These are phyloP conservation scores for Boulengeromyrus knoepffleri DNA, from an alignment of 2,113 vertebrate genomes.

Conservation along the genomic window DNA sequence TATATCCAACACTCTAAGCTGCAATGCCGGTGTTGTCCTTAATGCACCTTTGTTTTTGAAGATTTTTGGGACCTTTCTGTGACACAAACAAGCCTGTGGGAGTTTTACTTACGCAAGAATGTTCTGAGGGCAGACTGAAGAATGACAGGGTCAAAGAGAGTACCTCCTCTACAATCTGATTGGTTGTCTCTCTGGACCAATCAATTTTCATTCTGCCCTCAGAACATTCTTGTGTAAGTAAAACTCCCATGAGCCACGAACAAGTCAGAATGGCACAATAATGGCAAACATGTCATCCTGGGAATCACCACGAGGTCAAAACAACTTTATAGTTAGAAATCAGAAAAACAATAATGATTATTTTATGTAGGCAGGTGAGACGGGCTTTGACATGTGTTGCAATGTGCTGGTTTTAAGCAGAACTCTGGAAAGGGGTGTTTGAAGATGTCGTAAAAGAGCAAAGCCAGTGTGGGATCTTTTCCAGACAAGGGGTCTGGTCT, in stretches of 20 bases:
- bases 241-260: background rate
- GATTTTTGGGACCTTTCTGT: background rate
- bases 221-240: too few relatives aligned
- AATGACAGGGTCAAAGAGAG: background rate
- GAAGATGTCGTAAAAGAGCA: background rate
- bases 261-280: background rate
- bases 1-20: background rate
- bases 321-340: background rate
- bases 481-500: background rate
- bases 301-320: background rate
- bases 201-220: too few relatives aligned
- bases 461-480: conserved; percentile 7
- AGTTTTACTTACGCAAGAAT: background rate
- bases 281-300: background rate
- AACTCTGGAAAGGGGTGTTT: background rate
- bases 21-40: background rate
- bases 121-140: background rate
- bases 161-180: background rate
- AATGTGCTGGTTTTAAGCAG: background rate
- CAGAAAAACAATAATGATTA: background rate
- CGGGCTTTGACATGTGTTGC: background rate
- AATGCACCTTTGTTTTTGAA: background rate
- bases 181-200: background rate
- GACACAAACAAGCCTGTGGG: background rate
- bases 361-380: background rate